Evolutionary conservation across 2,797 vertebrate species (phyloP), one percentile per base, ranked within the genome.

Genomic region (Anabas testudineus): DNA sequence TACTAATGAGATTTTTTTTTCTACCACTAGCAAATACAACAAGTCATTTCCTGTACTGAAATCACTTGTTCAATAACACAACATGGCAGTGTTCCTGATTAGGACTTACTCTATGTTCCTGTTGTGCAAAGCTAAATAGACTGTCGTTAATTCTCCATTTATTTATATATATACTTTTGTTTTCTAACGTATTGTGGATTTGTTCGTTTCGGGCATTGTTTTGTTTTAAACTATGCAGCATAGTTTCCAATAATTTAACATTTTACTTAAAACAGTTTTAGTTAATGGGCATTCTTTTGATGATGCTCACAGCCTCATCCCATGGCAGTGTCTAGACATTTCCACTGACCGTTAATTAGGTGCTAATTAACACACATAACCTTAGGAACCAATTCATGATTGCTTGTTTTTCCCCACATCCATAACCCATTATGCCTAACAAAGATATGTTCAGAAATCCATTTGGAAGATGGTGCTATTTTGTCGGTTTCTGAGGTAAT

Each of bases 321-420:
- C 54, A 10, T 49, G 58, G 52, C 58, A 15, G 13, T n/a, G 45
- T 15, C 10, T 53, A 57, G 61, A 82, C 78, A 61, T 80, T 72
- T 88, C 68, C 57, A 26, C 82, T 87, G 84, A 83, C 82, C 76
- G 52, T 89, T 82, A 81, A 88, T 89, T 78, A 71, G 64, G 58
- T 60, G 41, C 74, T 88, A 90, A 90, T 92, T 87, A 90, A 89
- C 64, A 58, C 81, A 85, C 82, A 80, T 61, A 86, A 84, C 78
- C 72, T 51, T 46, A 74, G 47, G 78, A 83, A 65, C 26, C 56
- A 64, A 78, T 76, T 75, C 61, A 60, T 81, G 71, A 71, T 81
- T 81, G 59, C 67, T 80, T 87, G 80, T 70, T 72, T 55, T 54
- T 28, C 28, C 30, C 30, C 66, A 64, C 65, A 62, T 67, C 79